phyloP scores from a whole-genome alignment of 2,113 vertebrate species.

The Mugil cephalus region DNA sequence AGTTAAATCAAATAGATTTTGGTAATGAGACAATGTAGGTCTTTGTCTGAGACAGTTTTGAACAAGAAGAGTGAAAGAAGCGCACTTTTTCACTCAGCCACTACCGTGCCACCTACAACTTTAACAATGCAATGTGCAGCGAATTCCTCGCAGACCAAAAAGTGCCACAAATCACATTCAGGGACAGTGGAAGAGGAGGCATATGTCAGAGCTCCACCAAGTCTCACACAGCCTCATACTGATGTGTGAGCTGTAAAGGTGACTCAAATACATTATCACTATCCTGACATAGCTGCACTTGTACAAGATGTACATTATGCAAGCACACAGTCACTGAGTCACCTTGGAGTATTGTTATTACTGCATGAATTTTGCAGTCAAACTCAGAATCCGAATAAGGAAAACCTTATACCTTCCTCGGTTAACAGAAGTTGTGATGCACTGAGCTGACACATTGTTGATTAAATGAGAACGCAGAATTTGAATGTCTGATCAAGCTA shows the following conservation, averaged over 20 bases:
- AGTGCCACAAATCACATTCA: conserved; percentile 2
- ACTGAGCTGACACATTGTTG: neutral
- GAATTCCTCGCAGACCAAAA: conserved; percentile 21
- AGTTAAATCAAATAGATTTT: conserved; percentile 5
- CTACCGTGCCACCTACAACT: conserved; percentile 12
- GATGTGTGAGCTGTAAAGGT: conserved; percentile 48
- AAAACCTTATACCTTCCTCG: neutral
- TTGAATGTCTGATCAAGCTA: neutral
- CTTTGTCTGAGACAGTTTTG: neutral
- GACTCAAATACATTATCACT: conserved; percentile 56
- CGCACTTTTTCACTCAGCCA: conserved; percentile 1
- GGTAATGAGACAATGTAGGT: neutral
- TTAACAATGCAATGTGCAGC: neutral
- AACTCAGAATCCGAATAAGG: conserved; percentile 9
- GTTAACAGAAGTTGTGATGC: neutral
- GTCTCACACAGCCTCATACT: conserved; percentile 43
- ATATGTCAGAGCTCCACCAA: conserved; percentile 49
- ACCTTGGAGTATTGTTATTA: conserved; percentile 35
- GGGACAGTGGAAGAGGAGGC: conserved; percentile 28
- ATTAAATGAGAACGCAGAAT: neutral
- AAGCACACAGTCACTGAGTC: conserved; percentile 38
- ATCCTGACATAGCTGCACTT: conserved; percentile 27
- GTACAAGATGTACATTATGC: conserved; percentile 48
- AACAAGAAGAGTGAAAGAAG: conserved; percentile 4
- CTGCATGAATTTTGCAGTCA: conserved; percentile 7